Evolutionary conservation across 2,797 vertebrate genomes (phyloP), one percentile per base, ranked within the genome.

Genomic region (Sebastes hopkinsi): DNA sequence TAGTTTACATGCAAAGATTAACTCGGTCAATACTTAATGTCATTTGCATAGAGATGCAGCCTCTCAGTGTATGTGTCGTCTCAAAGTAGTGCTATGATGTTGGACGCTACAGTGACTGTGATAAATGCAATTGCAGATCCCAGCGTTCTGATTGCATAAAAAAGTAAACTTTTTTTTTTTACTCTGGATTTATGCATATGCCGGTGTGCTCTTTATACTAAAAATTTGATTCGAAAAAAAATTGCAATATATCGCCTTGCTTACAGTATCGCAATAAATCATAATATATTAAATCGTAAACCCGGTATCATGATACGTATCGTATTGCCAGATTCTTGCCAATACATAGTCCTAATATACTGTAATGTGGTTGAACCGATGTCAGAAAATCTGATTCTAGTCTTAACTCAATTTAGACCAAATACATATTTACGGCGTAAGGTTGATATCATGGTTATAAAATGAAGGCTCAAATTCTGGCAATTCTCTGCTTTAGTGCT

Each of bases 91-190:
- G 46, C 46, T 50, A 20, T 50, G 46, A 50, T 9, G 0, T 50
- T 50, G 18, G 46, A 9, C 0, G 18, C 8, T 50, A 50, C 46
- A 20, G 18, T 0, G 46, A 20, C 46, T 20, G 46, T 20, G 46
- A 50, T 50, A 50, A 20, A 50, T 50, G 18, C 2, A 50, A 20
- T 20, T 50, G 18, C 2, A 29, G 29, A 29, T 29, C 29, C 2
- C 29, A 2, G 8, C 0, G 18, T 50, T 50, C 18, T 50, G 18
- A 20, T 50, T 50, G 46, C 46, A 50, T 50, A 50, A 50, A 50
- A 42, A 50, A 20, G 18, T 50, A 1, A 46, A 46, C 16, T 8
- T 46, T 46, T 46, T 46, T 46, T 50, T 50, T 50, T 18, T 14
- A 20, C 46, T 46, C 42, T 0, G 42, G 18, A 52, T 52, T 20